Evolutionary conservation across 37 sponge, comb jelly and placozoan species (phyloP).

Genomic region (Tethya wilhelma): DNA sequence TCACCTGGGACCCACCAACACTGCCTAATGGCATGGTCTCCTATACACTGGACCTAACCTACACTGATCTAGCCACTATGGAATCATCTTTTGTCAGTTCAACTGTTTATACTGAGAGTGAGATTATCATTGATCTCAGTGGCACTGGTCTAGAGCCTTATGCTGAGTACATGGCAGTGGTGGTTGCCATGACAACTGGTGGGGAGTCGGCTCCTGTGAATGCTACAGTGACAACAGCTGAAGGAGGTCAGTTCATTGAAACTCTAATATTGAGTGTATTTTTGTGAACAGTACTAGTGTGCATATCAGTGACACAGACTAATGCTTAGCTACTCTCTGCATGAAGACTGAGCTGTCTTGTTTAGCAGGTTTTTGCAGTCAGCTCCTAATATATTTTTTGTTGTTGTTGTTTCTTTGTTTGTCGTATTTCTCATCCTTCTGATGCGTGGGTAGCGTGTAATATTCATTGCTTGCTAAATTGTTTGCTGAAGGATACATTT

Average conservation of each 20-base stretch:
- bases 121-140: background rate
- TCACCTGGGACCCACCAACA: constrained; percentile 20
- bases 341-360: background rate
- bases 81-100: background rate
- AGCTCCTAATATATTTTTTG: constrained; percentile 18
- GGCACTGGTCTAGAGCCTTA: constrained; percentile 2
- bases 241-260: constrained; percentile 38
- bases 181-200: constrained; percentile 8
- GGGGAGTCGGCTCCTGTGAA: background rate
- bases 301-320: no score
- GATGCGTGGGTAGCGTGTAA: no score
- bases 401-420: no score
- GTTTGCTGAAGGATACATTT: no score
- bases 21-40: constrained; percentile 40
- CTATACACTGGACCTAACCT: background rate
- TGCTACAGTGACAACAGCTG: background rate
- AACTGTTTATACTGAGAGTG: background rate
- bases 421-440: no score
- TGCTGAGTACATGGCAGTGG: background rate
- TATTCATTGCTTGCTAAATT: no score
- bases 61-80: background rate
- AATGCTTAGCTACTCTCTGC: no score
- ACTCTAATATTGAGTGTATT: constrained; percentile 30
- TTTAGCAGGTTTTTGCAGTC: background rate
- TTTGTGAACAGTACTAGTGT: constrained; percentile 8